Evolutionary conservation across 2,113 vertebrate species (phyloP).

Genomic region (Aegithalos caudatus): DNA sequence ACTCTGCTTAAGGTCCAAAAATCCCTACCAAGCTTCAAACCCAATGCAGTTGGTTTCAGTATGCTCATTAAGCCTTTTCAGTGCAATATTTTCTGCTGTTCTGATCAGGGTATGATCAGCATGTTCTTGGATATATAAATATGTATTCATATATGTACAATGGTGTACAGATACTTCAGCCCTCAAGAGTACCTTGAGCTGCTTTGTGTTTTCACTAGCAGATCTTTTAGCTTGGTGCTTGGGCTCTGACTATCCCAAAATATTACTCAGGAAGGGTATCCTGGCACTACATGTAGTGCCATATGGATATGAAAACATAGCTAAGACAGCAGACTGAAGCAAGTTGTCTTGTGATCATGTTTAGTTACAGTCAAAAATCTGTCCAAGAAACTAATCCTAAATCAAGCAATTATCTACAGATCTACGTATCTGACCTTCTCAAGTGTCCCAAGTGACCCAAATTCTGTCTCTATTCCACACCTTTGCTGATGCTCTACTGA

Average conservation of each 20-base stretch:
- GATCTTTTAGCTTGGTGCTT: not conserved
- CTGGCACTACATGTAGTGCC: not conserved
- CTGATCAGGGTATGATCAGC: not conserved
- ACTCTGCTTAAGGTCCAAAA: not conserved
- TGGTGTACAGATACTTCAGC: not conserved
- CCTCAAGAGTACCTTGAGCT: not conserved
- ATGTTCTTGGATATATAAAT: not conserved
- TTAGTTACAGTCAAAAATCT: not conserved
- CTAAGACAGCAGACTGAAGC: not conserved
- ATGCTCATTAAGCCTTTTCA: not conserved
- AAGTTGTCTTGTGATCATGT: not conserved
- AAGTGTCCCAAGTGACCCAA: not conserved
- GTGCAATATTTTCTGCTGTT: not conserved
- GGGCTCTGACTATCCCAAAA: not conserved
- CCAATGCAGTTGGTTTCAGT: not conserved
- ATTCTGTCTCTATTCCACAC: not conserved
- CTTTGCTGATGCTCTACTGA: not conserved
- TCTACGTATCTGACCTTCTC: not conserved
- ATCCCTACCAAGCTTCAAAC: not conserved
- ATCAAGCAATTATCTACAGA: not conserved
- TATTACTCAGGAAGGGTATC: not conserved
- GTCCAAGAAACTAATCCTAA: not conserved
- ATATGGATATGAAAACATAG: not conserved
- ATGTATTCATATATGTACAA: not conserved
- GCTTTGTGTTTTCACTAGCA: not conserved